Evolutionary conservation across 2,888 invertebrate genomes (phyloP), one percentile per base, ranked within the genome.

Genomic region (Drosophila maculinotata): DNA sequence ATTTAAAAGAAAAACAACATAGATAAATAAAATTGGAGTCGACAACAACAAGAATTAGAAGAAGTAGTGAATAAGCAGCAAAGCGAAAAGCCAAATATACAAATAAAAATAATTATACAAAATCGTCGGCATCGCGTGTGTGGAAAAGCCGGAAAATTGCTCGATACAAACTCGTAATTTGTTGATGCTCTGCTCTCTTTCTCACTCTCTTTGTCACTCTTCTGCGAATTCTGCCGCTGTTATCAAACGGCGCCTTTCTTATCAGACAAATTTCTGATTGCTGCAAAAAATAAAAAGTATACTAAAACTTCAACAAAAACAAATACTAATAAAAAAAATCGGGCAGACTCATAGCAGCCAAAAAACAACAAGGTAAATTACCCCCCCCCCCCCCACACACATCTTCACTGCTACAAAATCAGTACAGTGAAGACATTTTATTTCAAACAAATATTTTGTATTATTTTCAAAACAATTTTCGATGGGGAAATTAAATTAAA

Each of bases 1-100:
- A 81, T 84, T 81, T 54, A 86, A 85, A 85, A 81, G 82, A 78
- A 79, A 79, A 85, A 86, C 66, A 82, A 69, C 66, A n/a, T n/a
- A n/a, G n/a, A n/a, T n/a, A 71, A 81, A 42, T 44, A 73, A 41
- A 51, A 60, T 58, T 69, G 69, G 69, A 73, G 73, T 74, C 74
- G 75, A 42, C 53, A 51, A 41, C 47, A 65, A 41, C 42, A 62
- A 17, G 36, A 60, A 20, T 56, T 42, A 17, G 35, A 66, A 48
- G 54, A 67, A 54, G n/a, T 47, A 41, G 9, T 12, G 52, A 35
- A 14, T 15, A 49, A 63, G 23, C 44, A 53, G 17, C 35, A 59
- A 33, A 57, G 42, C 41, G 44, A 49, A 63, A 56, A 47, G 20
- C 51, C 58, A 76, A 68, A 60, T 72, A 57, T 23, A 30, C 52